These are phyloP conservation scores for Neopipo cinnamomea DNA, from an alignment of 2,113 vertebrate species.

Conservation along the genomic window DNA sequence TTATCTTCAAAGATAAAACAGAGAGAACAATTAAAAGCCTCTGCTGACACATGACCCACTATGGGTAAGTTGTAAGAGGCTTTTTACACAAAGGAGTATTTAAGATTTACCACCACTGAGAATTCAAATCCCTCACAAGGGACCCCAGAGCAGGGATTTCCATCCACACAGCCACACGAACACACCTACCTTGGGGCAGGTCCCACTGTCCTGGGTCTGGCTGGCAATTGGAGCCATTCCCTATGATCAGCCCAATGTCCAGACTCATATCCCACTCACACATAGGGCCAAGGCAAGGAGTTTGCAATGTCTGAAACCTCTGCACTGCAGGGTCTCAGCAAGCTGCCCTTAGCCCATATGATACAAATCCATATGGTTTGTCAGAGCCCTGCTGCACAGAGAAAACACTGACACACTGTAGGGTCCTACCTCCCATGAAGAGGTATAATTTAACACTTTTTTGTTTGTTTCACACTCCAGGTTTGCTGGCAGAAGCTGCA, in stretches of 20 bases:
- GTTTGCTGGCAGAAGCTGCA: background rate
- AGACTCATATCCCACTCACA: rapidly evolving
- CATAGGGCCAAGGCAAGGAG: background rate
- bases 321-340: background rate
- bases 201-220: background rate
- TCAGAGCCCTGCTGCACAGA: background rate
- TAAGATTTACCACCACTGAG: background rate
- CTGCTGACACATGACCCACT: background rate
- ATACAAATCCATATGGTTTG: background rate
- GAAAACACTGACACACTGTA: background rate
- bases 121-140: background rate
- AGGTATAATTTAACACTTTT: background rate
- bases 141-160: background rate
- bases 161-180: background rate
- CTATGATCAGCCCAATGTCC: background rate
- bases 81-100: background rate
- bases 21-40: background rate
- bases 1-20: conserved; percentile 30
- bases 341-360: background rate
- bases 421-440: background rate
- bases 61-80: background rate
- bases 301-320: background rate
- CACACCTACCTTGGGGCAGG: background rate
- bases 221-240: background rate
- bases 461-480: background rate